Conservation (phyloP, 2,888 invertebrate species). For the Drosophila paucipuncta region DNA sequence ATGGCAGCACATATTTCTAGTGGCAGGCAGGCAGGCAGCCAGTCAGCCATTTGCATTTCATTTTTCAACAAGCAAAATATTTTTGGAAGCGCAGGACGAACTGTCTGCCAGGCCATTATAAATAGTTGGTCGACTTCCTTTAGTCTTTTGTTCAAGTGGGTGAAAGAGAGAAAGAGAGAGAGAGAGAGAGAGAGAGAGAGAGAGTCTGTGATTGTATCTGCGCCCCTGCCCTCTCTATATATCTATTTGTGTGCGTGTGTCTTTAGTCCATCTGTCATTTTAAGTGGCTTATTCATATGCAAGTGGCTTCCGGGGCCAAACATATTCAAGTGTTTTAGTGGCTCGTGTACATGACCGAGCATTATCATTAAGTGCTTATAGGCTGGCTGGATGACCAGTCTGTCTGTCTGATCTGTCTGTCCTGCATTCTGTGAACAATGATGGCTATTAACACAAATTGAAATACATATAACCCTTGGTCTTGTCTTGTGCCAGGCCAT, state of each 20-base stretch:
- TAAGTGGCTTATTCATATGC: constrained; percentile 83
- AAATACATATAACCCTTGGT: constrained; percentile 53
- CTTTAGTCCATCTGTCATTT: constrained; percentile 81
- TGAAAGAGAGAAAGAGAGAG: not conserved
- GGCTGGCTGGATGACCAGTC: constrained; percentile 46
- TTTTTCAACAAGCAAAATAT: constrained; percentile 73
- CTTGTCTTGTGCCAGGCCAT: constrained; percentile 18
- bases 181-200: not conserved
- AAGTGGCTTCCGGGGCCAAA: constrained; percentile 81
- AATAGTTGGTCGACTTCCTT: constrained; percentile 74
- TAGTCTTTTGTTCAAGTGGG: constrained; percentile 65
- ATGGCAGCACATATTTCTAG: constrained; percentile 60
- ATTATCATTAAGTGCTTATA: constrained; percentile 82
- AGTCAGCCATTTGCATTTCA: constrained; percentile 74
- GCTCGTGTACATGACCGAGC: constrained; percentile 79
- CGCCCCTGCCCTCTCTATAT: not conserved
- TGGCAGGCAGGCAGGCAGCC: constrained; percentile 38
- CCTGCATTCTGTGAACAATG: constrained; percentile 63
- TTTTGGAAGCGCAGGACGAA: constrained; percentile 52
- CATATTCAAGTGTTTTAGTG: constrained; percentile 81
- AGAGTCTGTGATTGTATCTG: constrained; percentile 31
- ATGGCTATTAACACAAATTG: constrained; percentile 79
- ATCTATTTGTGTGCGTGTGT: constrained; percentile 19
- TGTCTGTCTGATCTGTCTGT: constrained; percentile 3
- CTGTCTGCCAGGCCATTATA: constrained; percentile 53